phyloP scores from a whole-genome alignment of 1,140 invertebrate genomes.

The Drosophila murphyi region DNA sequence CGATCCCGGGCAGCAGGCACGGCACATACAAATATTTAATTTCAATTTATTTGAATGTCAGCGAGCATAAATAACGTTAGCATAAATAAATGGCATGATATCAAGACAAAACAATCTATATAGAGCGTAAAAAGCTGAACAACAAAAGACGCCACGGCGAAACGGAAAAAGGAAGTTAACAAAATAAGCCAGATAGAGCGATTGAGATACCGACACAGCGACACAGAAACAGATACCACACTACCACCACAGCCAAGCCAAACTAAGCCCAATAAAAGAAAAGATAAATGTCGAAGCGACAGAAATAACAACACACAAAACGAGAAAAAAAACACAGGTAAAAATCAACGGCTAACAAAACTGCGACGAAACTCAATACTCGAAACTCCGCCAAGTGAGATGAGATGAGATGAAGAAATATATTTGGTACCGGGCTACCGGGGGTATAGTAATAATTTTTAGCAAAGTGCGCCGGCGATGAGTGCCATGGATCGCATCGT shows the following conservation, averaged over 20 bases:
- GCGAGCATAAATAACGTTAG: constrained; percentile 71
- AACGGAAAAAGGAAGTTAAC: constrained; percentile 81
- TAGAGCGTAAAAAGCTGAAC: constrained; percentile 65
- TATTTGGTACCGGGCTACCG: constrained; percentile 15
- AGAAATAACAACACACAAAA: constrained; percentile 29
- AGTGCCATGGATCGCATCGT: constrained; percentile 70
- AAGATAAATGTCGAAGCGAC: constrained; percentile 76
- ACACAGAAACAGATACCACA: constrained; percentile 33
- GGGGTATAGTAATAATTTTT: constrained; percentile 68
- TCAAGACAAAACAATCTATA: constrained; percentile 70
- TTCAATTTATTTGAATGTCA: constrained; percentile 76
- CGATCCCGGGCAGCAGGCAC: not conserved
- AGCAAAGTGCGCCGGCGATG: constrained; percentile 59
- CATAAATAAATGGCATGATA: constrained; percentile 64
- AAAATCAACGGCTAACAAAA: constrained; percentile 59
- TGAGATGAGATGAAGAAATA: constrained; percentile 46
- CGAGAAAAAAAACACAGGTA: constrained; percentile 43
- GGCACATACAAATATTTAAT: constrained; percentile 59
- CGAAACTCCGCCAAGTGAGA: not conserved
- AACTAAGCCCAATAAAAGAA: constrained; percentile 71
- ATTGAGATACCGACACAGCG: constrained; percentile 63
- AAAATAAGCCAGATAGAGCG: constrained; percentile 81
- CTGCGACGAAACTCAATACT: constrained; percentile 59
- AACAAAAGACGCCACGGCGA: constrained; percentile 44
- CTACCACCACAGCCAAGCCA: constrained; percentile 39